Evolutionary conservation across 2,797 vertebrate species (phyloP), one percentile per base, ranked within the genome.

Genomic region (Premnoplex brunnescens): DNA sequence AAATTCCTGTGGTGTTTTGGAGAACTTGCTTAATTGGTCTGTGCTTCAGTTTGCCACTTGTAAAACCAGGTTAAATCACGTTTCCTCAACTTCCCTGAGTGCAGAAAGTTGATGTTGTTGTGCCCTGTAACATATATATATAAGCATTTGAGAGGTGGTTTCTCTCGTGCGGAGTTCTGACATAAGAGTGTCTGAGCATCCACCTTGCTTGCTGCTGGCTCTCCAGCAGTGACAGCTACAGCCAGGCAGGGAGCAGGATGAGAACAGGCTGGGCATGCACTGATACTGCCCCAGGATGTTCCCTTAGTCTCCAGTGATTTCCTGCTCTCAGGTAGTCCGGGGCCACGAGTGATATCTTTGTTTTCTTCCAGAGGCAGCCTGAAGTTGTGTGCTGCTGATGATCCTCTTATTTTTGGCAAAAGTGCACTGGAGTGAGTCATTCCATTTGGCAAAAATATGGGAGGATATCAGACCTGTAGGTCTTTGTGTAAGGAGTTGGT

Each of bases 181-280:
- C 6, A 0, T 23, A 6, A 32, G 44, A 19, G 16, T 7, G 23
- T 30, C n/a, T 64, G 46, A 73, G 41, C 0, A 4, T 39, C 22
- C 2, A 1, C 48, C 51, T 64, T 23, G 18, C 39, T 43, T 12
- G 2, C 10, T 48, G 54, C 64, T 63, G 59, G 24, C 7, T 54
- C 44, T 85, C 55, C 44, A 75, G 23, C n/a, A 63, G 39, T 41
- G 30, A 41, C n/a, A 51, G 51, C 49, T 54, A 36, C 69, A 51
- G 64, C 4, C 30, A 10, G n/a, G 30, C 2, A 3, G 23, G 28
- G 8, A 68, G 44, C 3, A 1, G 39, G 32, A 5, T 28, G 27
- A 56, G n/a, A 56, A 36, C 16, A 46, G 41, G 48, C 37, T 16
- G 56, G 41, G 18, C 37, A n/a, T 26, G 18, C 30, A 32, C 23